Percentiles rank a stretch among this genome's conserved stretches.
These are phyloP conservation scores for Falco cherrug DNA, from an alignment of 2,797 vertebrate species.

Conservation along the genomic window DNA sequence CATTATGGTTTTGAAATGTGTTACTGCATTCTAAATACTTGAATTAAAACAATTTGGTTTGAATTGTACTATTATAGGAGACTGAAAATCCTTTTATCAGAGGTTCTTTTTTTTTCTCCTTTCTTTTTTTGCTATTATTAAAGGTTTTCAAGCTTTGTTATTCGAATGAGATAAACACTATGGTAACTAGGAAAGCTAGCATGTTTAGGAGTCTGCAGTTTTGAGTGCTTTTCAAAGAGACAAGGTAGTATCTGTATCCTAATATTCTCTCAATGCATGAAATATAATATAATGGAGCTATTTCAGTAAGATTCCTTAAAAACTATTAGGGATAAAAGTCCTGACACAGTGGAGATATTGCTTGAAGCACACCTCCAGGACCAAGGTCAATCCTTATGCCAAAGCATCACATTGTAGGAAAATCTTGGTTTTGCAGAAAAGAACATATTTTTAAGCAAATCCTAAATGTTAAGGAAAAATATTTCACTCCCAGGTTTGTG, in stretches of 20 bases:
- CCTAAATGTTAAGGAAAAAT: neutral
- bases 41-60: slow-evolving; percentile 70
- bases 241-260: slow-evolving; percentile 14
- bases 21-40: slow-evolving; percentile 66
- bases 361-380: neutral
- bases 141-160: slow-evolving; percentile 57
- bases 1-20: slow-evolving; percentile 62
- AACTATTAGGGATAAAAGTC: neutral
- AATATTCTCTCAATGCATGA: neutral
- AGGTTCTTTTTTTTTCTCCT: neutral
- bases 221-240: slow-evolving; percentile 21
- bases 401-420: neutral
- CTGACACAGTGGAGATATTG: neutral
- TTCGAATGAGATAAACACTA: slow-evolving; percentile 42
- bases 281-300: neutral
- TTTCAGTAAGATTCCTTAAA: slow-evolving; percentile 16
- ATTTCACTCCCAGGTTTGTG: neutral
- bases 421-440: neutral
- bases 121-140: neutral
- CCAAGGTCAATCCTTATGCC: neutral
- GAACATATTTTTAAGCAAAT: neutral
- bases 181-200: slow-evolving; percentile 28
- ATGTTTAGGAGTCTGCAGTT: slow-evolving; percentile 20
- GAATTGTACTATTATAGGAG: slow-evolving; percentile 50
- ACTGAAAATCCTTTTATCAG: slow-evolving; percentile 59